Evolutionary conservation across 2,797 vertebrate genomes (phyloP).

Genomic region (Anguilla pacifica): DNA sequence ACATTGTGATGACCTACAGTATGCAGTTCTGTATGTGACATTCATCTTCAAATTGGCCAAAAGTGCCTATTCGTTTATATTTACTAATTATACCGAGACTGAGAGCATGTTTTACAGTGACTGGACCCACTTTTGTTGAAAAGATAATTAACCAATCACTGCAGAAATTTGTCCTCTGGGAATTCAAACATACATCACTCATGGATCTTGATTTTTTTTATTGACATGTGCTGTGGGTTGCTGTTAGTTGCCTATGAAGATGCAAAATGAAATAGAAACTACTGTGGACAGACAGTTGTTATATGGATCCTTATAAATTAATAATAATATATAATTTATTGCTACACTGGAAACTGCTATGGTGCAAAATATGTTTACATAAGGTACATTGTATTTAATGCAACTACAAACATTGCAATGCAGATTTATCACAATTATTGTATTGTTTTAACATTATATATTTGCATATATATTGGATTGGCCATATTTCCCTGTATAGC

Average conservation of each 20-base stretch:
- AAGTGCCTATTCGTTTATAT: not conserved
- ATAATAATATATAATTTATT: no score
- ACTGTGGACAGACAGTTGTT: not conserved
- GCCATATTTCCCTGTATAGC: no score
- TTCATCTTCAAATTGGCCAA: not conserved
- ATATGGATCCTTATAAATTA: not conserved
- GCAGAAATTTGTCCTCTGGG: not conserved
- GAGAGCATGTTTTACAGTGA: not conserved
- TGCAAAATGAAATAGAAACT: not conserved
- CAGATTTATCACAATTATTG: no score
- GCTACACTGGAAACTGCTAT: not conserved
- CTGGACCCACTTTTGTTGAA: not conserved
- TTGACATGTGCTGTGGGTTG: not conserved
- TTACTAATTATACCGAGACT: not conserved
- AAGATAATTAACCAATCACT: not conserved
- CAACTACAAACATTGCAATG: no score
- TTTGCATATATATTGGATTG: no score
- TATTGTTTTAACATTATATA: no score
- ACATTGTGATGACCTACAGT: not conserved
- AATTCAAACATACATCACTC: no score
- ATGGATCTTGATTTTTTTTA: no score
- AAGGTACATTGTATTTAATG: no score
- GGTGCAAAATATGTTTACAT: no score
- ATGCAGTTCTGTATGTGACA: not conserved
- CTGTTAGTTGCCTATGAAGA: not conserved